Percentiles rank a stretch among this genome's conserved stretches.
Conservation (phyloP, 1,140 invertebrate genomes). For the Teleogryllus occipitalis region DNA sequence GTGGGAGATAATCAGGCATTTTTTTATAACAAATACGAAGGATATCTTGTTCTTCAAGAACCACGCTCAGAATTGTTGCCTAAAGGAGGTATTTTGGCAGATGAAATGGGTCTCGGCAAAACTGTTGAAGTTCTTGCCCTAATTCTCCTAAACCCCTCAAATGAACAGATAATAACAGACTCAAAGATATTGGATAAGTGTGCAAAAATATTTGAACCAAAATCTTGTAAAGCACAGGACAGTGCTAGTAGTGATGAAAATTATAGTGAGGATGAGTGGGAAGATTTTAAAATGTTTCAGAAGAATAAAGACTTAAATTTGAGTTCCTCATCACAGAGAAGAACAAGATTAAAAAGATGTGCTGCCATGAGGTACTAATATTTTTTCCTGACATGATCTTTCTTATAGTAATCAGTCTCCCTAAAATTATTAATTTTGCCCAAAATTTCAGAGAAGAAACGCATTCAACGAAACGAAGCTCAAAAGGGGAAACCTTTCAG, state of each 20-base stretch:
- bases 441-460: too few relatives aligned
- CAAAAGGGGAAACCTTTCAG: background rate
- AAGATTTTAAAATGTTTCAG: too few relatives aligned
- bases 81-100: constrained; percentile 69
- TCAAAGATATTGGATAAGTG: background rate
- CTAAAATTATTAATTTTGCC: background rate
- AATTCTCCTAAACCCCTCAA: constrained; percentile 48
- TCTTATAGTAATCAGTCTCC: background rate
- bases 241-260: too few relatives aligned
- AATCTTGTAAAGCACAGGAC: background rate
- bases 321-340: background rate
- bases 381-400: background rate
- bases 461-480: too few relatives aligned
- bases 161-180: constrained; percentile 12
- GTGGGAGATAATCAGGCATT: constrained; percentile 34
- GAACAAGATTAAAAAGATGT: background rate
- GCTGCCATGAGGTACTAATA: background rate
- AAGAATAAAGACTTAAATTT: too few relatives aligned
- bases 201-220: background rate
- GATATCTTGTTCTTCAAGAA: constrained; percentile 33
- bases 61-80: constrained; percentile 33
- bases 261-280: too few relatives aligned
- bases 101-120: constrained; percentile 81
- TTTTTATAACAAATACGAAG: constrained; percentile 46
- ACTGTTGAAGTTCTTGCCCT: constrained; percentile 68